phyloP scores from a whole-genome alignment of 2,888 invertebrate species.

The Metopia argyrocephala region DNA sequence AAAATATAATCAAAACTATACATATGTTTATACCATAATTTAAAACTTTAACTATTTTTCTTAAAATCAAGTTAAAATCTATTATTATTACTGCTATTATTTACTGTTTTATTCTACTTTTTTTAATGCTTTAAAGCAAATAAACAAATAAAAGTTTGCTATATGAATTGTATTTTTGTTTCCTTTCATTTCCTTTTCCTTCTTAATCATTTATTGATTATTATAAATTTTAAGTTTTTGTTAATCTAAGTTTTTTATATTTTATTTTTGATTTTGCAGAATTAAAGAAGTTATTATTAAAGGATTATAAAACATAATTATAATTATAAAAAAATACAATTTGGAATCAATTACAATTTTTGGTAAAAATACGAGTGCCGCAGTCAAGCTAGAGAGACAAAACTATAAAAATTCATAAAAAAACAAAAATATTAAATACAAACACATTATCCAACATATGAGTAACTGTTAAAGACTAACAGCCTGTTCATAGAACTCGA shows the following conservation, averaged over 20 bases:
- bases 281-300: not conserved
- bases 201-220: not conserved
- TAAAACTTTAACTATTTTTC: not conserved
- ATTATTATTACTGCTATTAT: conserved; percentile 26
- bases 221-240: not conserved
- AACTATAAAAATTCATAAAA: too few species aligned
- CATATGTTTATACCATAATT: conserved; percentile 6
- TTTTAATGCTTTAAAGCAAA: conserved; percentile 65
- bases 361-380: too few species aligned
- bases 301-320: not conserved
- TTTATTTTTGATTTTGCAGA: not conserved
- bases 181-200: not conserved
- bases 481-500: too few species aligned
- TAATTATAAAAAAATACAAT: not conserved
- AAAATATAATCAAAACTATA: not conserved
- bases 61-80: conserved; percentile 6
- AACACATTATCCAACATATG: too few species aligned
- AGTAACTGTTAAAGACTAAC: too few species aligned
- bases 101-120: conserved; percentile 65
- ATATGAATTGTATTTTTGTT: conserved; percentile 56
- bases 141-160: conserved; percentile 36
- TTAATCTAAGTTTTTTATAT: not conserved
- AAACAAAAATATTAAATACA: too few species aligned
- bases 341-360: not conserved
- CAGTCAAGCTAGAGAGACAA: too few species aligned